A percentile compares a stretch with the other conserved stretches of the same genome.
phyloP scores from a whole-genome alignment of 2,888 invertebrate species.

The Hymenopus coronatus region DNA sequence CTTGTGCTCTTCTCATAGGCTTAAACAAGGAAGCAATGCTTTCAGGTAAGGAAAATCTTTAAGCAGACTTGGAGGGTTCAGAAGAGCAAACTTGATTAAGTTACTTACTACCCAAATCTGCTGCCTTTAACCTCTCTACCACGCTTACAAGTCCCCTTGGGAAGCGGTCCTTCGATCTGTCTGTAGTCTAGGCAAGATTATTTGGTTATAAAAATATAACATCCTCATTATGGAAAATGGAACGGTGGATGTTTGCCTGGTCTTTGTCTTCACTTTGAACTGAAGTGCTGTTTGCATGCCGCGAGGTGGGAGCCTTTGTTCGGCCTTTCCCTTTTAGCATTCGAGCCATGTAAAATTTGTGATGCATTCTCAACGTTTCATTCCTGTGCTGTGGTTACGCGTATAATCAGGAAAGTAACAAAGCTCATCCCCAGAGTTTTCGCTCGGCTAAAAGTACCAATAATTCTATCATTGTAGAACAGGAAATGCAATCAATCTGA shows the following conservation, averaged over 20 bases:
- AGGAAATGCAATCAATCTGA: not conserved
- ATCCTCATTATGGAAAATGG: not conserved
- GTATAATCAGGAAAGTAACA: not conserved
- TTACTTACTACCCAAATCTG: not conserved
- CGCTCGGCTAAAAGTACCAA: not conserved
- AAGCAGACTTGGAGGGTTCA: not conserved
- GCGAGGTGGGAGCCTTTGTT: not conserved
- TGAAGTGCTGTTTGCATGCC: not conserved
- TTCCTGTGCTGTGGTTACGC: not conserved
- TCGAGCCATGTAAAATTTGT: not conserved
- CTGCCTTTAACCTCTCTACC: not conserved
- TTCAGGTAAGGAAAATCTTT: not conserved
- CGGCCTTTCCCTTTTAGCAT: not conserved
- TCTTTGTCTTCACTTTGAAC: not conserved
- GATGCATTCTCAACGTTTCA: not conserved
- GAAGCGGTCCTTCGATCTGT: not conserved
- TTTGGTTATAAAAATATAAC: not conserved
- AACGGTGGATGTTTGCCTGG: not conserved
- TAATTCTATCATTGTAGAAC: not conserved
- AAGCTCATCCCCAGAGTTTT: not conserved
- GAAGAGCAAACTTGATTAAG: not conserved
- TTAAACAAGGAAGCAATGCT: not conserved
- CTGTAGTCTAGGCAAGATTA: not conserved
- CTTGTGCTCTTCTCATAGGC: not conserved
- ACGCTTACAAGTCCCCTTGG: not conserved